Conservation (phyloP, 2,888 invertebrate genomes). For the Plusia festucae region DNA sequence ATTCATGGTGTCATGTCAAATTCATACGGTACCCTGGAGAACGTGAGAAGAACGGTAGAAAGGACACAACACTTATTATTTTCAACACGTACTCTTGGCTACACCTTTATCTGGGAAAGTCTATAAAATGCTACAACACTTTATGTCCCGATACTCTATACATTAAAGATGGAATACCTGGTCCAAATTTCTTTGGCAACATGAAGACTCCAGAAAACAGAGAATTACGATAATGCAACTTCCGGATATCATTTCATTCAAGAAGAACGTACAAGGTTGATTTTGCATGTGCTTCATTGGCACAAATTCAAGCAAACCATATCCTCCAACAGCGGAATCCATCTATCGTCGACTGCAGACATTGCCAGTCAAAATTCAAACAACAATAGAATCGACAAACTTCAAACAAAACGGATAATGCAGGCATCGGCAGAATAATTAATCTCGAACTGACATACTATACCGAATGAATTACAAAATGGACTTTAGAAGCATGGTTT, state of each 20-base stretch:
- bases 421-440: conserved; percentile 8
- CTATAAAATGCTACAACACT: conserved; percentile 46
- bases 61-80: conserved; percentile 57
- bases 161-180: conserved; percentile 37
- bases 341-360: conserved; percentile 27
- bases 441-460: neutral
- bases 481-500: too few relatives aligned
- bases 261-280: neutral
- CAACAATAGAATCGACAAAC: conserved; percentile 24
- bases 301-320: conserved; percentile 32
- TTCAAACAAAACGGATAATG: conserved; percentile 27
- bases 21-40: conserved; percentile 56
- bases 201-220: conserved; percentile 17
- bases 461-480: neutral
- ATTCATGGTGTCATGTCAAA: conserved; percentile 58
- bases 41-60: conserved; percentile 55
- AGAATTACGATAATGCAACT: too few relatives aligned
- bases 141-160: conserved; percentile 27
- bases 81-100: conserved; percentile 61
- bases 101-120: conserved; percentile 68
- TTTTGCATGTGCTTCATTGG: conserved; percentile 16
- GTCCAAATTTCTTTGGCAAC: conserved; percentile 29
- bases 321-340: conserved; percentile 29
- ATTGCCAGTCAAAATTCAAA: conserved; percentile 31
- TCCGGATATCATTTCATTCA: neutral